Base-by-base conservation (phyloP, 2,888 invertebrate species). In the Diloba caeruleocephala region DNA sequence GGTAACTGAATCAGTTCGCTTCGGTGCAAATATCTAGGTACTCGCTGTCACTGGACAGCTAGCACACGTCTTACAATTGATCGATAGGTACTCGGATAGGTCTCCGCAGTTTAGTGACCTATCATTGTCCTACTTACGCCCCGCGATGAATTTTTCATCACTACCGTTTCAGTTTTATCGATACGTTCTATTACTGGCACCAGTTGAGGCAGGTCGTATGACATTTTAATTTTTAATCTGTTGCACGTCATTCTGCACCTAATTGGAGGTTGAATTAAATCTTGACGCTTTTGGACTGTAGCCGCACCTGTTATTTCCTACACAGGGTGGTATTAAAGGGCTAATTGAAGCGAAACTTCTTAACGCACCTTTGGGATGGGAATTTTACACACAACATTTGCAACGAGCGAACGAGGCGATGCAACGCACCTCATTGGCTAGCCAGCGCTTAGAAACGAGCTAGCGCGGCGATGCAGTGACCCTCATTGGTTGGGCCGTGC, bases 111-210 rank as follows among this genome's bases (percentile, higher is more conserved):
- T 36, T 36, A 21, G 13, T 46, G 38, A 42, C 68, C 68, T 37
- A 48, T 41, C 26, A 26, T 12, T 44, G 62, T 42, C 41, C 68
- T 41, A 62, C 26, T 37, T 62, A 19, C 36, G 45, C 38, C 37
- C 48, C 9, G 39, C 33, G 23, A 53, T 63, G 62, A 63, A 63
- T 63, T 61, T 67, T 63, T 61, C 68, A 67, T 63, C 10, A 26
- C 37, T 34, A 45, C 36, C 50, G 50, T 34, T 64, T 66, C 39
- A 50, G 59, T 29, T 8, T 6, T 58, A 65, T 67, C 23, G 61
- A 45, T 42, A 14, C 5, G 10, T 41, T 12, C 32, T 53, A 42
- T 42, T 37, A 38, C 15, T 39, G 19, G 9, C 28, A 55, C 15
- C 33, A 29, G 26, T 61, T 61, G 67, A 60, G 61, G 61, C 15